Percentiles rank a stretch among this genome's conserved stretches.
Evolutionary conservation across 2,797 vertebrate genomes (phyloP).

Genomic region (Adelosebastes latens): DNA sequence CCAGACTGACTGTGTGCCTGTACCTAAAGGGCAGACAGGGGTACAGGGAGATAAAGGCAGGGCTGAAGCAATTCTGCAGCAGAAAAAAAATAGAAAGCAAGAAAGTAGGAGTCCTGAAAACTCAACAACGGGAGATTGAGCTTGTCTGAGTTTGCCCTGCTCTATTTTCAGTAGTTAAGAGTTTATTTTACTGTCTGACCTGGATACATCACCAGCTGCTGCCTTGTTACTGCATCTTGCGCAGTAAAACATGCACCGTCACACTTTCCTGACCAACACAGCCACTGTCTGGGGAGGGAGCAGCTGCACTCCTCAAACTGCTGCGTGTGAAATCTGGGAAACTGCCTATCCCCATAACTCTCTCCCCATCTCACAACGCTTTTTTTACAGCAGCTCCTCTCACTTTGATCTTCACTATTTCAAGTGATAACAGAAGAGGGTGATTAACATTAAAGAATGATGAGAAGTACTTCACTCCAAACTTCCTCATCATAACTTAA

Average conservation of each 20-base stretch:
- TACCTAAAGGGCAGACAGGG: slow-evolving; percentile 71
- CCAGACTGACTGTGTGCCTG: slow-evolving; percentile 92
- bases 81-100: neutral
- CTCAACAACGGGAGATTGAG: neutral
- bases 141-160: slow-evolving; percentile 40
- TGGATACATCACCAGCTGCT: slow-evolving; percentile 62
- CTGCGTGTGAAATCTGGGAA: slow-evolving; percentile 44
- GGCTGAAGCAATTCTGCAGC: neutral
- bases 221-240: slow-evolving; percentile 56
- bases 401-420: slow-evolving; percentile 41
- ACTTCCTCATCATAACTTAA: neutral
- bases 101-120: neutral
- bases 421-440: slow-evolving; percentile 18
- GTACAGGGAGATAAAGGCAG: slow-evolving; percentile 7
- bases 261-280: slow-evolving; percentile 52
- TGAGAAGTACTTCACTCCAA: neutral
- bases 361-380: neutral
- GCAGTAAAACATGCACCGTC: slow-evolving; percentile 65
- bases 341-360: slow-evolving; percentile 22
- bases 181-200: slow-evolving; percentile 54
- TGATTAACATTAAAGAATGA: slow-evolving; percentile 13
- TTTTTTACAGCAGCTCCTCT: neutral
- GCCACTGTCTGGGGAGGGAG: slow-evolving; percentile 26
- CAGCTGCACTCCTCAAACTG: slow-evolving; percentile 56
- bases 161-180: slow-evolving; percentile 42